Conservation (phyloP, 2,888 invertebrate genomes). For the Acleris holmiana region DNA sequence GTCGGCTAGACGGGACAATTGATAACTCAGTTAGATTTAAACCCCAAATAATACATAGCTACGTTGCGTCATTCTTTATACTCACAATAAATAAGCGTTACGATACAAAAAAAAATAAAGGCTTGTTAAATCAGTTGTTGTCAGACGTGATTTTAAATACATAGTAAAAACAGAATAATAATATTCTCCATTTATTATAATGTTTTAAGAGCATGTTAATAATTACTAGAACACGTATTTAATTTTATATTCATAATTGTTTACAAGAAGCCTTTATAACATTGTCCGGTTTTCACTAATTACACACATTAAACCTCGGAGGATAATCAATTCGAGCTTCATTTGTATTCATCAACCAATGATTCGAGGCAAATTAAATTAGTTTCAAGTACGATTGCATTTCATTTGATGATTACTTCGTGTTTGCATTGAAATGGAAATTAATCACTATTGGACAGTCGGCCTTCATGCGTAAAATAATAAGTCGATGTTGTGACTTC, state of each 20-base stretch:
- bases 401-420: constrained; percentile 39
- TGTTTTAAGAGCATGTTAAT: too few relatives aligned
- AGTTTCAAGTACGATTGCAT: constrained; percentile 41
- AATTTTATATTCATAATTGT: constrained; percentile 11
- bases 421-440: constrained; percentile 30
- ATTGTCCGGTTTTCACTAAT: constrained; percentile 17
- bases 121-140: too few relatives aligned
- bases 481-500: constrained; percentile 26
- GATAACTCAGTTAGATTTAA: constrained; percentile 17
- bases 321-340: constrained; percentile 50
- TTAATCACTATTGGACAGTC: constrained; percentile 26
- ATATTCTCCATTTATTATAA: too few relatives aligned
- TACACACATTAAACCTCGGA: constrained; percentile 44
- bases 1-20: constrained; percentile 26
- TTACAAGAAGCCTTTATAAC: not conserved
- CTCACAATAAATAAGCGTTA: too few relatives aligned
- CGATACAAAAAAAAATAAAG: too few relatives aligned
- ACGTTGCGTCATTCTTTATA: too few relatives aligned
- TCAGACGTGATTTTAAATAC: too few relatives aligned
- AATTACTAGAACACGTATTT: not conserved
- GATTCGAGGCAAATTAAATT: constrained; percentile 46
- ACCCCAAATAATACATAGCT: constrained; percentile 18
- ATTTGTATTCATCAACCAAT: constrained; percentile 54
- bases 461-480: constrained; percentile 30
- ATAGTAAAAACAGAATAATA: too few relatives aligned